These are phyloP conservation scores for Epinephelus fuscoguttatus DNA, from an alignment of 2,113 vertebrate genomes.

Conservation along the genomic window DNA sequence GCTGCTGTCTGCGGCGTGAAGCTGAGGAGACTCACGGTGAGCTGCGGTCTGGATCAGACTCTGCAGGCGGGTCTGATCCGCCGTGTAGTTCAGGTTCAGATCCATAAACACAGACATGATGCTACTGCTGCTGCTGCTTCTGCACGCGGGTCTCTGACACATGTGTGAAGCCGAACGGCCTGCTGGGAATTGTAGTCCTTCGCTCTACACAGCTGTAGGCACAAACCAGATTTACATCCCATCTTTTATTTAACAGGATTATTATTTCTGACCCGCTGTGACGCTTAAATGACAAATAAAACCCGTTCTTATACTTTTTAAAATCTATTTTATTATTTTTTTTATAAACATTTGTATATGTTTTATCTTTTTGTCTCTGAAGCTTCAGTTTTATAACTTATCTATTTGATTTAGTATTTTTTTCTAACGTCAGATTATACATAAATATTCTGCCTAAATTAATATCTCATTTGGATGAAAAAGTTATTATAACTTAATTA, in stretches of 20 bases:
- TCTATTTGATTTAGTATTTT: neutral
- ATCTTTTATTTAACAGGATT: no score
- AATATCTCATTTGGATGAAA: no score
- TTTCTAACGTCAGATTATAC: no score
- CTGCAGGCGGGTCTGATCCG: slow-evolving; percentile 62
- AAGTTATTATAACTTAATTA: no score
- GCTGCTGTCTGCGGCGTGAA: no score
- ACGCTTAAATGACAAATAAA: no score
- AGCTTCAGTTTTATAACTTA: neutral
- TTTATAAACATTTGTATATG: neutral
- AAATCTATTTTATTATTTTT: neutral
- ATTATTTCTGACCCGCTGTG: no score
- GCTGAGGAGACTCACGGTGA: slow-evolving; percentile 79
- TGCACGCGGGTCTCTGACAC: neutral
- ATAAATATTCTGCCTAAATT: no score
- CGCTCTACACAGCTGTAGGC: neutral
- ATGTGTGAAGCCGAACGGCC: slow-evolving; percentile 6
- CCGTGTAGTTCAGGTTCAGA: slow-evolving; percentile 73
- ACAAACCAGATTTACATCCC: neutral
- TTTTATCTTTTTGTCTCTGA: neutral
- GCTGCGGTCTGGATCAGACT: slow-evolving; percentile 80
- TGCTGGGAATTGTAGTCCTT: slow-evolving; percentile 50
- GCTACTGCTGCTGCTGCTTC: slow-evolving; percentile 11
- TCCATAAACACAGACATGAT: slow-evolving; percentile 84
- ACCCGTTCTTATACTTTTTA: no score